phyloP scores from a whole-genome alignment of 2,113 vertebrate genomes.

The Semnopithecus entellus region DNA sequence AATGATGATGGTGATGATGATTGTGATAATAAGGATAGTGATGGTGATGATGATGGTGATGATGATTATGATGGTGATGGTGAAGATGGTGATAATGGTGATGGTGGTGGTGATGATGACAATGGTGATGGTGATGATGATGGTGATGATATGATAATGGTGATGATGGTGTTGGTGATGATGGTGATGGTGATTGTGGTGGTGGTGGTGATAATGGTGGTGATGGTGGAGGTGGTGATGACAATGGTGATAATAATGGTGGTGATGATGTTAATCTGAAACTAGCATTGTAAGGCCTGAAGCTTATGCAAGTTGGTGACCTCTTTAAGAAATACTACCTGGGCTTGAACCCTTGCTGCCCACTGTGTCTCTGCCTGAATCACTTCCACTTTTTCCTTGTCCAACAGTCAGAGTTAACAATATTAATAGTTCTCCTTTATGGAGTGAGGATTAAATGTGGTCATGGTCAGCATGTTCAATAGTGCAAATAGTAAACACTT shows the following conservation, averaged over 20 bases:
- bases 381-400: background rate
- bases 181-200: accelerated
- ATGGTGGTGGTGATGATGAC: accelerated
- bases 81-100: too few species aligned
- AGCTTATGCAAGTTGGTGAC: too few species aligned
- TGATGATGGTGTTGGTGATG: accelerated
- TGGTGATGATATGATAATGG: too few species aligned
- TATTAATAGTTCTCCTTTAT: background rate
- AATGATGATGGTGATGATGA: accelerated
- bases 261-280: too few species aligned
- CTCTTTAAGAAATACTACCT: background rate
- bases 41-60: accelerated
- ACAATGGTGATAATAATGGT: too few species aligned
- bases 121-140: too few species aligned
- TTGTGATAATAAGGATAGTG: too few species aligned
- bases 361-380: background rate
- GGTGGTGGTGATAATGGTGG: too few species aligned
- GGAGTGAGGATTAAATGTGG: background rate
- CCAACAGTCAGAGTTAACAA: background rate
- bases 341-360: background rate
- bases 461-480: background rate
- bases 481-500: background rate
- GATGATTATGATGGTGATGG: accelerated
- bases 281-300: too few species aligned
- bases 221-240: too few species aligned